Evolutionary conservation across 2,797 vertebrate species (phyloP).

Genomic region (Acropternis orthonyx): DNA sequence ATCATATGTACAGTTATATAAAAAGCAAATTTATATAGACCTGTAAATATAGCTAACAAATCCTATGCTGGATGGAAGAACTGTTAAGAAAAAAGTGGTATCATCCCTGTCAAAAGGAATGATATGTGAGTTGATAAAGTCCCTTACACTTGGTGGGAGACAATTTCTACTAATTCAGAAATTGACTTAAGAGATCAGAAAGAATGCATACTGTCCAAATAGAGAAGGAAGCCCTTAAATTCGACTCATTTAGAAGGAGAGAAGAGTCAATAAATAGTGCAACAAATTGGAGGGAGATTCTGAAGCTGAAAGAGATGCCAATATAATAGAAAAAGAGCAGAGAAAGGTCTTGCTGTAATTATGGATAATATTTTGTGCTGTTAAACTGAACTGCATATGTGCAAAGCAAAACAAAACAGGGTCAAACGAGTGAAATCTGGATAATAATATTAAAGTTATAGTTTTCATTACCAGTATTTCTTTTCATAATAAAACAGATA

Average conservation of each 20-base stretch:
- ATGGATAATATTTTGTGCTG: background rate
- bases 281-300: background rate
- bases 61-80: background rate
- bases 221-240: background rate
- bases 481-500: background rate
- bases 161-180: background rate
- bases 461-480: background rate
- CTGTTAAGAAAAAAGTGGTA: background rate
- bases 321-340: background rate
- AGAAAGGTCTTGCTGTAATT: background rate
- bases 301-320: background rate
- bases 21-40: background rate
- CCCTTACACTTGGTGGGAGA: background rate
- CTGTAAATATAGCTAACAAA: background rate
- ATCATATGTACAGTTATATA: background rate
- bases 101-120: background rate
- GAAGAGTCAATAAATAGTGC: background rate
- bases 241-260: background rate
- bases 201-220: background rate
- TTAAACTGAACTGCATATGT: background rate
- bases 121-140: background rate
- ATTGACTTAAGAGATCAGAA: background rate
- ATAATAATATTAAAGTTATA: background rate
- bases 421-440: background rate
- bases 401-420: background rate